A percentile compares a stretch with the other conserved stretches of the same genome.
These are phyloP conservation scores for Myanophis thanlyinensis DNA, from an alignment of 2,113 vertebrate genomes.

Conservation along the genomic window DNA sequence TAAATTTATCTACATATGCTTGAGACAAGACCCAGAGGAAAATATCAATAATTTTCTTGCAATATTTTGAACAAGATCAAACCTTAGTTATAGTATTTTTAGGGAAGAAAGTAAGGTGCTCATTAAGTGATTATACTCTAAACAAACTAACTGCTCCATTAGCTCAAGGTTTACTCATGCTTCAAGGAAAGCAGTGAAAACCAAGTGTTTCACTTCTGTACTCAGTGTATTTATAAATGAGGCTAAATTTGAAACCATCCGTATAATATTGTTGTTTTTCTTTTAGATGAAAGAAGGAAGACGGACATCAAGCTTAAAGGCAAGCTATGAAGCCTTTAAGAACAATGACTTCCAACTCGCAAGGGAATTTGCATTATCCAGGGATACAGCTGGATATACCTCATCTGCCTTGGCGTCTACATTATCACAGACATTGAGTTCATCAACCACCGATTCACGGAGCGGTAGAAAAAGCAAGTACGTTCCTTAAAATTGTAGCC, in stretches of 20 bases:
- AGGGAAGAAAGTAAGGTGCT: neutral
- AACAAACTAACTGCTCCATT: neutral
- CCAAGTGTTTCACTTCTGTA: neutral
- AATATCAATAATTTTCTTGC: neutral
- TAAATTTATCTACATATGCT: neutral
- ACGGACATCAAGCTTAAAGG: conserved; percentile 94
- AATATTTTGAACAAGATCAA: neutral
- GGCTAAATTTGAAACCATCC: neutral
- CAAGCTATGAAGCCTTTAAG: conserved; percentile 98
- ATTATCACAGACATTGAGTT: conserved; percentile 88
- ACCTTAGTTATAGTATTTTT: neutral
- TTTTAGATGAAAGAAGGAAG: conserved; percentile 97
- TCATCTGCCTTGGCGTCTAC: conserved; percentile 95
- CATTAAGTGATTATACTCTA: neutral
- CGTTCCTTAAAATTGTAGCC: conserved; percentile 49
- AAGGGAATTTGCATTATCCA: conserved; percentile 87
- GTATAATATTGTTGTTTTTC: conserved; percentile 15
- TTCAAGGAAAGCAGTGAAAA: neutral
- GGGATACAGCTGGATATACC: conserved; percentile 83
- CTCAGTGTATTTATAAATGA: neutral
- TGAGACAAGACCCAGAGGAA: neutral
- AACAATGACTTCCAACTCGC: conserved; percentile 96
- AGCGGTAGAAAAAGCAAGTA: conserved; percentile 97
- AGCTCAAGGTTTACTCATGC: neutral
- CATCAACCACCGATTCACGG: conserved; percentile 83